A percentile compares a stretch with the other conserved stretches of the same genome.
phyloP scores from a whole-genome alignment of 2,888 invertebrate species.

The Ophion obscuratus region DNA sequence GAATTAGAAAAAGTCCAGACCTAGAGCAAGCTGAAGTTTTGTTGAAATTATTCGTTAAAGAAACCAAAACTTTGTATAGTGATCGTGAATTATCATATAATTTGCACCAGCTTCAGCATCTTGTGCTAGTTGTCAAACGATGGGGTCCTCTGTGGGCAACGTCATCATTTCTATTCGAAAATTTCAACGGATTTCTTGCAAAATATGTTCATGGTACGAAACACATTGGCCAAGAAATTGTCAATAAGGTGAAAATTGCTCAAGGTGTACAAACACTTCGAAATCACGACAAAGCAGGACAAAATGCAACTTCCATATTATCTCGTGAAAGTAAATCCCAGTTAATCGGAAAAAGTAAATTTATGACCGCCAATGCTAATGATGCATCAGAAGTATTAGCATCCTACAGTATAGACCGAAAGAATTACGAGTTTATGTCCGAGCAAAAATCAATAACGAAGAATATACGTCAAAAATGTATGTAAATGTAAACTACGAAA shows the following conservation, averaged over 20 bases:
- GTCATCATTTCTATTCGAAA: constrained; percentile 71
- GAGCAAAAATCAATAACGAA: constrained; percentile 58
- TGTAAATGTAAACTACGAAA: constrained; percentile 61
- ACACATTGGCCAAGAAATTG: constrained; percentile 64
- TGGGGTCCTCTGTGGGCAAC: constrained; percentile 72
- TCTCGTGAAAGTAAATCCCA: constrained; percentile 19
- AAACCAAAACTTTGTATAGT: constrained; percentile 60
- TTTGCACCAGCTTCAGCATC: constrained; percentile 70
- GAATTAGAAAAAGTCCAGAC: constrained; percentile 43
- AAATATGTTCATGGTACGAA: constrained; percentile 67
- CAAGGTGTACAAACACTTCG: constrained; percentile 64
- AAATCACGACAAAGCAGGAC: constrained; percentile 32
- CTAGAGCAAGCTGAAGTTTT: constrained; percentile 61
- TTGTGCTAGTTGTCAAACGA: constrained; percentile 63
- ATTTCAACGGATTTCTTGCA: constrained; percentile 68
- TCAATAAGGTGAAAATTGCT: constrained; percentile 64
- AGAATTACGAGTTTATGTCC: constrained; percentile 40
- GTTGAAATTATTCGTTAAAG: constrained; percentile 67
- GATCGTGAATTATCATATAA: constrained; percentile 68
- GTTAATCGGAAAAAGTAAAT: constrained; percentile 33
- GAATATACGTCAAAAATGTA: constrained; percentile 58
- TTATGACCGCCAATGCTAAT: constrained; percentile 19
- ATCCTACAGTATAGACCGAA: constrained; percentile 24
- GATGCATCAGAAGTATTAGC: constrained; percentile 34
- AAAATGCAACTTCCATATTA: constrained; percentile 16